Evolutionary conservation across 1,140 invertebrate genomes (phyloP), one percentile per base, ranked within the genome.

Genomic region (Calliphora vicina): DNA sequence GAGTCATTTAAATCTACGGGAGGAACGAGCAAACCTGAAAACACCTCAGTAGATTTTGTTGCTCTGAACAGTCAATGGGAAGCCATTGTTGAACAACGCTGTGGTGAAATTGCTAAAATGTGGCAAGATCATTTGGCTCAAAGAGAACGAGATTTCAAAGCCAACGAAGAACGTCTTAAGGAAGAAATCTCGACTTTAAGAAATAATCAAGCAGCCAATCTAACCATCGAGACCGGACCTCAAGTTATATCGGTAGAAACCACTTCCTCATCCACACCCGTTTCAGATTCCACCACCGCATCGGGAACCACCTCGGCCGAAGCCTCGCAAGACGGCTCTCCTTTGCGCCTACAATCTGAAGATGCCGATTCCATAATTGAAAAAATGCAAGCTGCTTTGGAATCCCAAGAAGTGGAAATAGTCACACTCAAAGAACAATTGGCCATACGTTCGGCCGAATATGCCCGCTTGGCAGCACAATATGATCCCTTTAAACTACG

Each of bases 361-460:
- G 71, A 73, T 74, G 81, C 10, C 1, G 86, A 88, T 13, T 35
- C 83, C 23, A 35, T 87, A 45, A 72, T 57, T 0, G 87, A 81
- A 9, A 91, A 93, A 84, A 91, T 93, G 85, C 93, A 93, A 85
- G 87, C 91, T 13, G 92, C 92, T 0, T 89, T 96, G 35, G 93
- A 93, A 85, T 92, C 91, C 23, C 95, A 94, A 87, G 94, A 95
- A 84, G 86, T 93, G 73, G 94, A 95, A 87, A 93, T 95, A 78
- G 93, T 94, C 1, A 92, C 92, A 1, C 86, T 96, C 9, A 94
- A 94, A 85, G 92, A 93, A 84, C 93, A 95, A 86, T 86, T 95
- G 81, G 92, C 91, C 73, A 91, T 93, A 10, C 93, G 90, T 2
- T 88, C 87, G 9, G 90, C 90, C 1, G 90, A 91, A 78, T 91